Evolutionary conservation across 2,113 vertebrate species (phyloP).

Genomic region (Ahaetulla prasina): DNA sequence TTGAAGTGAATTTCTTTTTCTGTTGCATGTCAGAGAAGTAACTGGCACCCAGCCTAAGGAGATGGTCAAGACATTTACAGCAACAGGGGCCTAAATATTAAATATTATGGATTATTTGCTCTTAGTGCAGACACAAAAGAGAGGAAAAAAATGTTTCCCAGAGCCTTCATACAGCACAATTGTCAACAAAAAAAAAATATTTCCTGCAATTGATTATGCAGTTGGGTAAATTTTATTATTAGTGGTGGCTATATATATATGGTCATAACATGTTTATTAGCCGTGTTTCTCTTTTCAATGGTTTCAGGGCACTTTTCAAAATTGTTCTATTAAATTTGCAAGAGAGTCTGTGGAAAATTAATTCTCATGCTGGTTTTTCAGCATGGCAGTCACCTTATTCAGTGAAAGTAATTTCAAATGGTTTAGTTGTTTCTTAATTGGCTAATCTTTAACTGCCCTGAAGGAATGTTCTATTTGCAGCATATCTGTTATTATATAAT

Average conservation of each 20-base stretch:
- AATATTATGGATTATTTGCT: conserved; percentile 46
- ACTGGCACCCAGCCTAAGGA: conserved; percentile 64
- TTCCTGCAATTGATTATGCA: background rate
- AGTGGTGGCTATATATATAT: background rate
- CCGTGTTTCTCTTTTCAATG: conserved; percentile 32
- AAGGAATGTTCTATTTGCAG: background rate
- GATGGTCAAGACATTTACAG: conserved; percentile 56
- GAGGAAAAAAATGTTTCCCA: conserved; percentile 16
- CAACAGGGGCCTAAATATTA: conserved; percentile 48
- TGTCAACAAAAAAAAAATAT: background rate
- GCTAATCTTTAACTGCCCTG: background rate
- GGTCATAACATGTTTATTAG: background rate
- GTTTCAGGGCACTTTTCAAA: conserved; percentile 32
- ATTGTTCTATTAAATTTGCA: conserved; percentile 29
- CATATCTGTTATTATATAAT: background rate
- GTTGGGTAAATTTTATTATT: background rate
- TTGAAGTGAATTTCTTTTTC: conserved; percentile 57
- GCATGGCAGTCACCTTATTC: background rate
- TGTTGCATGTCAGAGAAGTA: conserved; percentile 57
- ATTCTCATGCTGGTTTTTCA: background rate
- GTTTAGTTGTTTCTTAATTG: background rate
- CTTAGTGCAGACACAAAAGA: conserved; percentile 43
- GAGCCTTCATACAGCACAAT: conserved; percentile 35
- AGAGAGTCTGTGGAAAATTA: background rate
- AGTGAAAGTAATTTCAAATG: background rate